Conservation (phyloP, 2,888 invertebrate genomes). For the Orthosia gothica region DNA sequence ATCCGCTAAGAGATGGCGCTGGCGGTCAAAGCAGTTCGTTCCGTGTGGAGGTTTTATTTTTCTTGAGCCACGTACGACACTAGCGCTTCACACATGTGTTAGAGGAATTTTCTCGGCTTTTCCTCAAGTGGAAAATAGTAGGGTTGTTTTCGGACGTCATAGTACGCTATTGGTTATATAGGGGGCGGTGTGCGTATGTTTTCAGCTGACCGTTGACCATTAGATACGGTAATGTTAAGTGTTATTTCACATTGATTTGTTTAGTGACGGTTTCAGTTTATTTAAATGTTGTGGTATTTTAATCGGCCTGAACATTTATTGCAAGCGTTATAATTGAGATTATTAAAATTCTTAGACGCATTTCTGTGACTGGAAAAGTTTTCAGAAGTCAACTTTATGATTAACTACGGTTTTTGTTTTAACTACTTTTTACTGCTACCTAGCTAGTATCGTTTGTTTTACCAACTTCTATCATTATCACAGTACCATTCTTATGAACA, state of each 20-base stretch:
- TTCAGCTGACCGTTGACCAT: slow-evolving; percentile 43
- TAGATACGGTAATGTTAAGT: slow-evolving; percentile 23
- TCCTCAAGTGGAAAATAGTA: slow-evolving; percentile 79
- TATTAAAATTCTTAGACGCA: background rate
- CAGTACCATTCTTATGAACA: background rate
- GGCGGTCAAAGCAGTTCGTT: slow-evolving; percentile 45
- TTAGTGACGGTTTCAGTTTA: slow-evolving; percentile 43
- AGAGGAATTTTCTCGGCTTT: slow-evolving; percentile 85
- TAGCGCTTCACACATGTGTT: slow-evolving; percentile 77
- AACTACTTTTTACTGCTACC: too few species aligned
- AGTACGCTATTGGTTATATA: slow-evolving; percentile 84
- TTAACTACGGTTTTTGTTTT: too few species aligned
- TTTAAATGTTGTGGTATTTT: slow-evolving; percentile 35
- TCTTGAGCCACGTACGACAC: slow-evolving; percentile 74
- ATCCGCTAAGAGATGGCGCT: slow-evolving; percentile 86
- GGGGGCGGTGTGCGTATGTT: slow-evolving; percentile 83
- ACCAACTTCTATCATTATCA: background rate
- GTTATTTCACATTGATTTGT: slow-evolving; percentile 42
- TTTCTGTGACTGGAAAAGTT: background rate
- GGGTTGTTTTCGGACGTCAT: slow-evolving; percentile 81
- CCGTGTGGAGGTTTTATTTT: slow-evolving; percentile 49
- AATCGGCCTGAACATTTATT: slow-evolving; percentile 41
- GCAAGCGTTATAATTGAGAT: slow-evolving; percentile 11
- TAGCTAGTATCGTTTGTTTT: background rate
- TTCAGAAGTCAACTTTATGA: too few species aligned